Percentiles rank a stretch among this genome's conserved stretches.
These are phyloP conservation scores for Chloroclysta siterata DNA, from an alignment of 2,888 invertebrate genomes.

Conservation along the genomic window DNA sequence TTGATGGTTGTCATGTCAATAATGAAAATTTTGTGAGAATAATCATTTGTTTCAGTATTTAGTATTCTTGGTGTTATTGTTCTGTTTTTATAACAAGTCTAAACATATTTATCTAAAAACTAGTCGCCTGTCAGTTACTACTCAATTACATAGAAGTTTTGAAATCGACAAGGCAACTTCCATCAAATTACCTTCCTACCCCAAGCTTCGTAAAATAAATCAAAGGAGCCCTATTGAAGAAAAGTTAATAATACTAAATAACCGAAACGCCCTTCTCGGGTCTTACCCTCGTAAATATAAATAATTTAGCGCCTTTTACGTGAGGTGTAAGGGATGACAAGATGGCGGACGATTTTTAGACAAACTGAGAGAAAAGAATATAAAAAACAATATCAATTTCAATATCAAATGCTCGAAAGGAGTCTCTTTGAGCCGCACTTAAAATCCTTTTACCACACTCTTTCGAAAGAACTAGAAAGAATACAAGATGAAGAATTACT, in stretches of 20 bases:
- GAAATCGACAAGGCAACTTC: slow-evolving; percentile 14
- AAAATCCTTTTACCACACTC: too few species aligned
- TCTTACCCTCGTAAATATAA: slow-evolving; percentile 66
- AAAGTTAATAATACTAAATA: slow-evolving; percentile 59
- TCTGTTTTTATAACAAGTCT: too few species aligned
- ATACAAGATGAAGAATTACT: too few species aligned
- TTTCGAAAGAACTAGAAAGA: too few species aligned
- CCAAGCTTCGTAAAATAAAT: slow-evolving; percentile 38
- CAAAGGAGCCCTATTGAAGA: slow-evolving; percentile 33
- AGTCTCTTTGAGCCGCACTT: too few species aligned
- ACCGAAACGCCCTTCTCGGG: slow-evolving; percentile 49
- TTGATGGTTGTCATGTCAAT: too few species aligned
- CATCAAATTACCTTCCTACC: slow-evolving; percentile 33
- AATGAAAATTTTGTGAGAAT: too few species aligned
- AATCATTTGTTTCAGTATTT: too few species aligned
- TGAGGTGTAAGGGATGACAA: slow-evolving; percentile 40
- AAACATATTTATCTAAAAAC: too few species aligned
- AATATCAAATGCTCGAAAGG: too few species aligned
- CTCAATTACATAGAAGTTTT: slow-evolving; percentile 12
- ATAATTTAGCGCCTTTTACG: slow-evolving; percentile 65
- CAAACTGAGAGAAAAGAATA: neutral
- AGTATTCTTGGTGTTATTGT: too few species aligned
- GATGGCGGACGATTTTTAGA: slow-evolving; percentile 39
- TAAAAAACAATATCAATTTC: neutral
- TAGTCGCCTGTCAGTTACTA: neutral